Base-by-base conservation (phyloP, 2,888 invertebrate genomes). In the Drosophila peninsularis region DNA sequence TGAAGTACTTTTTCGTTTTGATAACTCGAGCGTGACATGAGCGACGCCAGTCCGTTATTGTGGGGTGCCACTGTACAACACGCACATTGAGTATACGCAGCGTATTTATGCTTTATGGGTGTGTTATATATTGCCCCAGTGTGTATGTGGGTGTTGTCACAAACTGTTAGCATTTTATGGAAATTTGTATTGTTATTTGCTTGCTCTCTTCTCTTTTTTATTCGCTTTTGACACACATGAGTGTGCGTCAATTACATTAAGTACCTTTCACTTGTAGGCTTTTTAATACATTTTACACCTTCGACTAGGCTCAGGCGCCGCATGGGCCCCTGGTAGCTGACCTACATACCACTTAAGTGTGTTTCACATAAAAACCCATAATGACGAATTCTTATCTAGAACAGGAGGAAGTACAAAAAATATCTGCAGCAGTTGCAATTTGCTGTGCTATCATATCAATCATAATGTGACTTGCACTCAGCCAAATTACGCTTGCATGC, bases 1-100 rank as follows among this genome's bases (percentile, higher is more conserved):
- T 78, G 58, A 64, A 78, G 78, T 68, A 68, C 73, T 78, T 68
- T 72, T 53, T 14, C 44, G 57, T 63, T 55, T 61, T 62, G 52
- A 62, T 78, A 63, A 57, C 78, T 68, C 73, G 56, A 47, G 55
- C 65, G 55, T 49, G 69, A 62, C 61, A 62, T n/a, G 45, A 57
- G 53, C 21, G 27, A 17, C 11, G 41, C 54, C 34, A 13, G n/a
- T 9, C 19, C 4, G 5, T 6, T 45, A 44, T 37, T 54, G 24
- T 11, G 17, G 34, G 21, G 9, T 30, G 37, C 21, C 17, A 17
- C 32, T 7, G 19, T 30, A 21, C 34, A 19, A 24, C 21, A n/a
- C 21, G n/a, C 21, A 52, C 27, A 64, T 62, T 49, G 62, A 61
- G 63, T 42, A 70, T 63, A 68, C 56, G 60, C 45, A 42, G 36